phyloP scores from a whole-genome alignment of 2,797 vertebrate species.

The Sebastes trivittatus region DNA sequence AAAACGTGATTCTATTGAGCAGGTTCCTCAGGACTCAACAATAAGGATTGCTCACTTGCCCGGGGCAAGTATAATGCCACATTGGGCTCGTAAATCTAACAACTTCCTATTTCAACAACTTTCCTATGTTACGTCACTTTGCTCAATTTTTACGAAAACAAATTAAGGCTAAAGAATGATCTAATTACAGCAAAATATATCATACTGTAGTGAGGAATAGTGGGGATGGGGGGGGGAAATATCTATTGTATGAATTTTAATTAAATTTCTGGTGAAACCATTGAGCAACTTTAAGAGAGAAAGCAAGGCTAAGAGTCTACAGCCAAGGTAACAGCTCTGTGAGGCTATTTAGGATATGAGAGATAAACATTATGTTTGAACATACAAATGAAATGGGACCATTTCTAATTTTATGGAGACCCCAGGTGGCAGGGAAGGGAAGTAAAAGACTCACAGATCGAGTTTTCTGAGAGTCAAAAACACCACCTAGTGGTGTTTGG shows the following conservation, averaged over 20 bases:
- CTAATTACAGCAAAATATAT: too few species aligned
- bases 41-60: too few species aligned
- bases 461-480: not conserved
- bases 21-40: too few species aligned
- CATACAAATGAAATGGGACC: not conserved
- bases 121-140: not conserved
- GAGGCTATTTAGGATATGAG: not conserved
- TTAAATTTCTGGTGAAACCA: not conserved
- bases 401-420: not conserved
- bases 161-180: too few species aligned
- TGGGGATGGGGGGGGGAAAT: too few species aligned
- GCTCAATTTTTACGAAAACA: too few species aligned
- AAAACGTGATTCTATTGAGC: too few species aligned
- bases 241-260: not conserved
- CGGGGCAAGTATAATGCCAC: too few species aligned
- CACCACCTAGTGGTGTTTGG: not conserved
- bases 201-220: too few species aligned
- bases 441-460: not conserved
- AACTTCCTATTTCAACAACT: too few species aligned
- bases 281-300: not conserved
- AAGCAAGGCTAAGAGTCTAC: not conserved
- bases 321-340: not conserved
- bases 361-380: not conserved
- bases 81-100: too few species aligned
- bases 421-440: not conserved